Evolutionary conservation across 1,140 invertebrate genomes (phyloP), one percentile per base, ranked within the genome.

Genomic region (Galendromus occidentalis): DNA sequence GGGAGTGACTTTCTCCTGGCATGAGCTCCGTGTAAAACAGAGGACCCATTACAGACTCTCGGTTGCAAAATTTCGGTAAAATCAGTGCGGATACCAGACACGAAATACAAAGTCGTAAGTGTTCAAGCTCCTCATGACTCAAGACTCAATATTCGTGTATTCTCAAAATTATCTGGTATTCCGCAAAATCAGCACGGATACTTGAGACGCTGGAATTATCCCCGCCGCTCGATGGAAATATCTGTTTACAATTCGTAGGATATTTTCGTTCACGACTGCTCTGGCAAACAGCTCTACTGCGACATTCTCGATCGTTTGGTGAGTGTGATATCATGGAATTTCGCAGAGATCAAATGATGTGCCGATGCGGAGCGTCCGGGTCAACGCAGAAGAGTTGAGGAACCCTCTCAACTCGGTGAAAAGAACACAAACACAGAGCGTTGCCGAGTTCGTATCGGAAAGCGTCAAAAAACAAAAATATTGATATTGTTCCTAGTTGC

Each of bases 41-140:
- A n/a, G 9, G 33, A 6, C 33, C 33, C 14, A 20, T 22, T 7
- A 47, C 51, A 59, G 51, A 59, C 51, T 20, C 51, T 59, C 14
- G 51, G 51, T 14, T 14, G 14, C 2, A 59, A 9, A 17, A 59
- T 59, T 29, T 59, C 51, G 14, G 17, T 59, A 12, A 59, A 59
- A 25, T 29, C 51, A 1, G 51, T 59, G 12, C 14, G 51, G 2
- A 59, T 59, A 4, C 51, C 51, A 1, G 51, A 59, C 33, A 25
- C 51, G 2, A 59, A 59, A 59, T 59, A 59, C 20, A 59, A 59
- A 59, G 51, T 59, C 17, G 51, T 59, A 25, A 59, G 51, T 18
- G 18, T 14, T 28, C 45, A 5, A 20, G 22, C 9, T 14, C 17
- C n/a, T 4, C 2, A 1, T 5, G 2, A 59, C 25, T 20, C 22